Evolutionary conservation across 1,140 invertebrate genomes (phyloP), one percentile per base, ranked within the genome.

Genomic region (Papilio machaon): DNA sequence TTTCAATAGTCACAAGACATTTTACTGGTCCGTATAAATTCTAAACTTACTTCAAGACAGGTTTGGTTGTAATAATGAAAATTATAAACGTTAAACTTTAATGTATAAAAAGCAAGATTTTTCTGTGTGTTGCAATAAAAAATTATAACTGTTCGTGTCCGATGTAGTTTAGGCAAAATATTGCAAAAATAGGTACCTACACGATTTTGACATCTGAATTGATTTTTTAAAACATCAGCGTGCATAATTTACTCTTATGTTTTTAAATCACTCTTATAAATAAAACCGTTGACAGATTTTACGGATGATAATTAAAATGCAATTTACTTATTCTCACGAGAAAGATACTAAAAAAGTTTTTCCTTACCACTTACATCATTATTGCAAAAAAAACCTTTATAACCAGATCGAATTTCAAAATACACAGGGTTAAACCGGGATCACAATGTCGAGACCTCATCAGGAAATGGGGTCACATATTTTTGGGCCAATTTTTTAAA

Each of bases 391-490:
- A 30, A 30, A 30, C 23, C 23, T 30, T 30, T 30, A 30, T 30
- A 30, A 30, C 23, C 23, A 30, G 23, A 30, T 30, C 23, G 23
- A 30, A 30, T 30, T 30, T 30, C 23, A 30, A 30, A 30, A 30
- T 30, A 30, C 23, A 30, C 23, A 30, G 23, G 23, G 23, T 30
- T 91, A 90, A 89, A 83, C 87, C 85, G 73, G 85, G 92, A 90
- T 91, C 88, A 88, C 88, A 89, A 85, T 90, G 86, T 91, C 90
- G 88, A 84, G 91, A 93, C 92, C 93, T 93, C 92, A 92, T 93
- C 91, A 92, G 79, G 78, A 85, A 90, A 91, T 87, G 88, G 91
- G 91, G 91, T 93, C 91, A 94, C 81, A 85, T 73, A 84, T 80
- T 84, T 85, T 64, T 79, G 17, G 47, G 54, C 54, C 67, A 81